A percentile compares a stretch with the other conserved stretches of the same genome.
These are phyloP conservation scores for Catagonus wagneri DNA, from an alignment of 2,113 vertebrate genomes.

Conservation along the genomic window DNA sequence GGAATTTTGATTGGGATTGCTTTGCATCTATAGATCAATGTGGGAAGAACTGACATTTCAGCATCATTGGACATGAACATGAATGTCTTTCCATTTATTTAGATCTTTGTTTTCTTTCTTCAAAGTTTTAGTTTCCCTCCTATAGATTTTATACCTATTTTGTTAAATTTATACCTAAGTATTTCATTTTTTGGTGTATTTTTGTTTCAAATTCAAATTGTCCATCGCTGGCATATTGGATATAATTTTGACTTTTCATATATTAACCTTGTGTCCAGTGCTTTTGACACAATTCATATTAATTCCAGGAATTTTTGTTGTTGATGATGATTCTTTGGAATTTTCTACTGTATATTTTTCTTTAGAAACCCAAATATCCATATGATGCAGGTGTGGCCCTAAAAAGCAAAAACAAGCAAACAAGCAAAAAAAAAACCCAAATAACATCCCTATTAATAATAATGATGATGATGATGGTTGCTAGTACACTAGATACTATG, in stretches of 20 bases:
- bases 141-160: background rate
- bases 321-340: background rate
- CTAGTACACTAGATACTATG: background rate
- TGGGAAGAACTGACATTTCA: constrained; percentile 26
- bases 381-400: too few species aligned
- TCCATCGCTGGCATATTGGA: background rate
- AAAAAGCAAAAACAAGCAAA: too few species aligned
- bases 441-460: background rate
- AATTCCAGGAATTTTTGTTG: background rate
- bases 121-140: constrained; percentile 15
- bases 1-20: background rate
- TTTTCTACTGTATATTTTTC: constrained; percentile 20
- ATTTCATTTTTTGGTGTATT: background rate
- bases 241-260: background rate
- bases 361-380: too few species aligned
- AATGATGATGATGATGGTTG: background rate
- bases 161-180: background rate
- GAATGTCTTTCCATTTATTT: background rate
- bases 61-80: background rate
- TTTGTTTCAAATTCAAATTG: constrained; percentile 24
- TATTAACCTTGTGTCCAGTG: background rate
- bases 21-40: background rate
- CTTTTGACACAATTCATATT: background rate
- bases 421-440: background rate
- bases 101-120: background rate